Base-by-base conservation (phyloP, 1,140 invertebrate genomes). In the Drosophila truncata region DNA sequence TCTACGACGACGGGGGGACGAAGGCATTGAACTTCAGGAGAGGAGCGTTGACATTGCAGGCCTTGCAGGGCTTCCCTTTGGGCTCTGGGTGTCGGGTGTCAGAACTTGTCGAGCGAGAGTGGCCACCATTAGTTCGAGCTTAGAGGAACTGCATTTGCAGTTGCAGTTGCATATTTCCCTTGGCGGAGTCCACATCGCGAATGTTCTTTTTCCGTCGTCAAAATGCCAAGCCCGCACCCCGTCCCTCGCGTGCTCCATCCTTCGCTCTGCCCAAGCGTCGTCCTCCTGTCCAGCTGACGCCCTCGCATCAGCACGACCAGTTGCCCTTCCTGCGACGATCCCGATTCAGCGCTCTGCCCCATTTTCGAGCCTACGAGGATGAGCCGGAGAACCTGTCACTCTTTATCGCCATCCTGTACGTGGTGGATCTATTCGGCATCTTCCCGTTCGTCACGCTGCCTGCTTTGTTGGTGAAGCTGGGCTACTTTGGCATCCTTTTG, bases 381-480 rank as follows among this genome's bases (percentile, higher is more conserved):
- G 87, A 81, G 27, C 87, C 80, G 8, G 76, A 90, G 69, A 91
- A 87, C 49, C 64, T 93, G 0, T 85, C 95, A 16, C 91, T 96
- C 1, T 84, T 96, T 41, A 96, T 96, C 85, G 95, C 96, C 0
- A 94, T 95, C 9, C 93, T 97, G 16, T 97, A 96, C 83, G 95
- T 97, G 18, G 93, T 97, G 9, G 96, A 97, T 92, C 94, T 97
- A 50, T 97, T 97, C 80, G 96, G 96, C 37, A 96, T 97, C 0
- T 97, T 97, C 85, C 96, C 96, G 0, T 95, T 97, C 4, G 94
- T 97, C 2, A 94, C 96, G 6, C 85, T 97, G 57, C 96, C 96
- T 0, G 94, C 95, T 66, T 93, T 95, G 20, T 94, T 97, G 20
- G 95, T 97, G 18, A 93, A 95, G 73, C 96, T 96, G 74, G 96